A percentile compares a stretch with the other conserved stretches of the same genome.
These are phyloP conservation scores for Cebus imitator DNA, from an alignment of 2,113 vertebrate species.

Conservation along the genomic window DNA sequence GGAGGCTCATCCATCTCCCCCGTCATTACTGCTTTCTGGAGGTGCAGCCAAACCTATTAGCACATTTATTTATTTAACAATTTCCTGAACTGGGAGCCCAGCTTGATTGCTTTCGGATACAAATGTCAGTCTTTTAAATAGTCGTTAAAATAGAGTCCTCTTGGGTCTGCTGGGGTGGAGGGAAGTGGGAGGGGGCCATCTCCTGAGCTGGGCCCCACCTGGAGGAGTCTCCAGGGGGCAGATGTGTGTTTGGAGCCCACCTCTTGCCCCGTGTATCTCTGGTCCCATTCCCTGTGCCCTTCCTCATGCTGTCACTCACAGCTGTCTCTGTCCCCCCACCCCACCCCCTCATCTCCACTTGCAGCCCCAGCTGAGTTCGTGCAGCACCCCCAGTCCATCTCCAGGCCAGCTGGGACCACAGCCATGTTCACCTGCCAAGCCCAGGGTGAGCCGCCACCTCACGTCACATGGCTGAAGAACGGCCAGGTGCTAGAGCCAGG, in stretches of 20 bases:
- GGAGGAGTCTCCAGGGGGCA: neutral
- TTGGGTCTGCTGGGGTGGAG: constrained; percentile 17
- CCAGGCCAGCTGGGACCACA: constrained; percentile 93
- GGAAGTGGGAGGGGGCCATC: neutral
- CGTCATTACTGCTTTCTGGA: constrained; percentile 55
- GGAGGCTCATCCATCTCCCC: constrained; percentile 44
- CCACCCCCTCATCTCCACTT: neutral
- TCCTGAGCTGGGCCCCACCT: neutral
- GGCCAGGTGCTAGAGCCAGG: constrained; percentile 94
- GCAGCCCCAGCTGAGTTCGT: constrained; percentile 96
- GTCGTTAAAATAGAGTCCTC: constrained; percentile 70
- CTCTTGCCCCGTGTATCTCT: neutral
- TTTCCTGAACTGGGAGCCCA: constrained; percentile 71
- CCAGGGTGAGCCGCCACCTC: constrained; percentile 94
- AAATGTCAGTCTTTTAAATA: constrained; percentile 73
- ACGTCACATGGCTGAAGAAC: constrained; percentile 97
- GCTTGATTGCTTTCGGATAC: constrained; percentile 77
- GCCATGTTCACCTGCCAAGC: constrained; percentile 97
- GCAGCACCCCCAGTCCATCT: constrained; percentile 96
- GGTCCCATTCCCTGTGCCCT: neutral
- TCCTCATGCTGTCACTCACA: neutral
- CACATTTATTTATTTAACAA: constrained; percentile 74
- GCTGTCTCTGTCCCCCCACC: neutral
- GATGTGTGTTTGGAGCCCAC: neutral
- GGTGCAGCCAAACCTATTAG: constrained; percentile 72